A percentile compares a stretch with the other conserved stretches of the same genome.
Evolutionary conservation across 2,888 invertebrate species (phyloP).

Genomic region (Brachylomia viminalis): DNA sequence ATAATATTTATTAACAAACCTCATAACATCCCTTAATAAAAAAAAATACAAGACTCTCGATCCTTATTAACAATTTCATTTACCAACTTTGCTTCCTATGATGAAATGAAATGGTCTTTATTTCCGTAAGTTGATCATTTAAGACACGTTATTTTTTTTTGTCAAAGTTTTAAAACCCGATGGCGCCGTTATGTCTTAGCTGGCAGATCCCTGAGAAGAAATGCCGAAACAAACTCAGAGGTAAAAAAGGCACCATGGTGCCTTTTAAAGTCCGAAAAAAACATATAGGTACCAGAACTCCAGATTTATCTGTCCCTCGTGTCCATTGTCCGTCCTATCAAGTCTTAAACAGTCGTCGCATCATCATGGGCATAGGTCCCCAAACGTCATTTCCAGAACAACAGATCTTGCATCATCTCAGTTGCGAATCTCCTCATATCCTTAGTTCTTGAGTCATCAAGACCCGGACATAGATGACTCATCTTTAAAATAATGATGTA

Average conservation of each 20-base stretch:
- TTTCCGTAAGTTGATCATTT: neutral
- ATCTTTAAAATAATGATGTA: neutral
- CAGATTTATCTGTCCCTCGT: neutral
- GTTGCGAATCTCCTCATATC: neutral
- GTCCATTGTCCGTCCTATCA: neutral
- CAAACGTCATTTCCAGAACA: neutral
- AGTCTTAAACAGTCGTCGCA: neutral
- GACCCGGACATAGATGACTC: neutral
- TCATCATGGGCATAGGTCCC: neutral
- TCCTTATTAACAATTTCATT: no score
- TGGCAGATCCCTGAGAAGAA: neutral
- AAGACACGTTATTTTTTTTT: neutral
- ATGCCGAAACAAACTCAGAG: neutral
- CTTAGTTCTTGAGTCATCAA: neutral
- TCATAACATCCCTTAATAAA: no score
- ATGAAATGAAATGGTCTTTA: neutral
- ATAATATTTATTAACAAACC: no score
- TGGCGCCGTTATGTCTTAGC: neutral
- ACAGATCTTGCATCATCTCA: neutral
- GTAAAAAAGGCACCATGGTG: no score
- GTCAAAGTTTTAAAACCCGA: no score
- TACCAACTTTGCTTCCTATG: neutral
- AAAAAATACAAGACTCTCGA: no score
- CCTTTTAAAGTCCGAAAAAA: neutral
- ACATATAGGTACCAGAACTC: neutral